Evolutionary conservation across 2,888 invertebrate species (phyloP).

Genomic region (Caenorhabditis zanzibari): DNA sequence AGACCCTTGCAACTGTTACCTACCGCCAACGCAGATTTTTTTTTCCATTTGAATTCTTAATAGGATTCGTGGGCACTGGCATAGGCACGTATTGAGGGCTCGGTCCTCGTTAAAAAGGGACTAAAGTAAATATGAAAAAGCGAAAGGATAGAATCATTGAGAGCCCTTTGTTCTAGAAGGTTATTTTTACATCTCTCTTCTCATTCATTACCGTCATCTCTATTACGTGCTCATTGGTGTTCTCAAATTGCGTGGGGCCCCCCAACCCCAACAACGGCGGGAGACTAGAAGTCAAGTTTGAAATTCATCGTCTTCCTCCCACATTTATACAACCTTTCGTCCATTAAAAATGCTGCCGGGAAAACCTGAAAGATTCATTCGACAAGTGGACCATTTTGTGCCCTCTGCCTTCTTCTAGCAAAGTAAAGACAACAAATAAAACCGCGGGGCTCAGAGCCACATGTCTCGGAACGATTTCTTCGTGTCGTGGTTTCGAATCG

Average conservation of each 20-base stretch:
- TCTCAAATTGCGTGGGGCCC: constrained; percentile 38
- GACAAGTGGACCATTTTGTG: too few species aligned
- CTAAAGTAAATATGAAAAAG: constrained; percentile 56
- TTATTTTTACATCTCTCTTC: constrained; percentile 31
- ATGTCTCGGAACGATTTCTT: constrained; percentile 53
- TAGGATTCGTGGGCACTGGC: constrained; percentile 25
- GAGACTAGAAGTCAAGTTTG: constrained; percentile 29
- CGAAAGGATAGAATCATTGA: constrained; percentile 43
- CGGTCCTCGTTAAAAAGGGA: constrained; percentile 48
- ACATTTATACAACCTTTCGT: constrained; percentile 1
- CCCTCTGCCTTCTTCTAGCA: background rate
- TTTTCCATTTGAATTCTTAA: constrained; percentile 38
- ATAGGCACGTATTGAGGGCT: constrained; percentile 11
- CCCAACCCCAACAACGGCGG: background rate
- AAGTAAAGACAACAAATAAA: constrained; percentile 37
- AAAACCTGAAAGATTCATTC: constrained; percentile 25
- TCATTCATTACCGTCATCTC: constrained; percentile 12
- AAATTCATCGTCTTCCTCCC: background rate
- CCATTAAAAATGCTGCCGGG: background rate
- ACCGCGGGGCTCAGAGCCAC: constrained; percentile 29
- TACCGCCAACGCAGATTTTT: constrained; percentile 42
- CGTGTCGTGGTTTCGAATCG: constrained; percentile 32
- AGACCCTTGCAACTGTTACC: constrained; percentile 5
- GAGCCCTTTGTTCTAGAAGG: constrained; percentile 45
- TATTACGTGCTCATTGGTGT: constrained; percentile 42